Conservation (phyloP, 1,140 invertebrate genomes). For the Rhysida immarginata region DNA sequence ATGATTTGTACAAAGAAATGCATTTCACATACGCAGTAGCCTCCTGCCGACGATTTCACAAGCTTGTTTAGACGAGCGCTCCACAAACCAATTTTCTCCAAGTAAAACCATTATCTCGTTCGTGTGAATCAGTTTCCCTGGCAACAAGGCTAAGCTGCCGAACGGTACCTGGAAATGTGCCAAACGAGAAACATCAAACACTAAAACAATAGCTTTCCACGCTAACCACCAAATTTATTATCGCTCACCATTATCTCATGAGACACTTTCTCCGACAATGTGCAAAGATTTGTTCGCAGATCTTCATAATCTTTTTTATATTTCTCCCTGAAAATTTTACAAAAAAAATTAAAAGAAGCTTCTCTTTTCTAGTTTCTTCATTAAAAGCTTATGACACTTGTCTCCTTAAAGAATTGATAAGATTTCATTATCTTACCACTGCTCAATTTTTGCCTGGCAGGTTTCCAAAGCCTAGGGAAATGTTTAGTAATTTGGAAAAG, state of each 20-base stretch:
- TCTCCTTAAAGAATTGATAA: too few species aligned
- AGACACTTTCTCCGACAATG: slow-evolving; percentile 27
- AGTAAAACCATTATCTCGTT: slow-evolving; percentile 51
- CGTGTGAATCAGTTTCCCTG: slow-evolving; percentile 49
- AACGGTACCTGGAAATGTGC: slow-evolving; percentile 38
- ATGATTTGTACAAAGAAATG: too few species aligned
- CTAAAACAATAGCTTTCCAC: not conserved
- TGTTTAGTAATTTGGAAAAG: too few species aligned
- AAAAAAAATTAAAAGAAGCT: too few species aligned
- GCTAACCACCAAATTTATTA: too few species aligned
- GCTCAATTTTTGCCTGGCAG: too few species aligned
- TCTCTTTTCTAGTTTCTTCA: too few species aligned
- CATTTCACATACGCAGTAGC: slow-evolving; percentile 35
- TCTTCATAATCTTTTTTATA: slow-evolving; percentile 29
- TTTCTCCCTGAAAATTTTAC: slow-evolving; percentile 23
- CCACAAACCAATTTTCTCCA: slow-evolving; percentile 54
- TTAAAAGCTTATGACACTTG: too few species aligned
- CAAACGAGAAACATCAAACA: not conserved
- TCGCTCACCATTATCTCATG: slow-evolving; percentile 32
- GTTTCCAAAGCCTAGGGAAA: too few species aligned
- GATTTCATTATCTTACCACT: too few species aligned
- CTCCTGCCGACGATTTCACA: slow-evolving; percentile 42
- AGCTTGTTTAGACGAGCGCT: slow-evolving; percentile 47
- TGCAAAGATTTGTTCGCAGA: slow-evolving; percentile 23
- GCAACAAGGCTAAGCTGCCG: slow-evolving; percentile 46